Base-by-base conservation (phyloP, 1,140 invertebrate species). In the Camponotus pennsylvanicus region DNA sequence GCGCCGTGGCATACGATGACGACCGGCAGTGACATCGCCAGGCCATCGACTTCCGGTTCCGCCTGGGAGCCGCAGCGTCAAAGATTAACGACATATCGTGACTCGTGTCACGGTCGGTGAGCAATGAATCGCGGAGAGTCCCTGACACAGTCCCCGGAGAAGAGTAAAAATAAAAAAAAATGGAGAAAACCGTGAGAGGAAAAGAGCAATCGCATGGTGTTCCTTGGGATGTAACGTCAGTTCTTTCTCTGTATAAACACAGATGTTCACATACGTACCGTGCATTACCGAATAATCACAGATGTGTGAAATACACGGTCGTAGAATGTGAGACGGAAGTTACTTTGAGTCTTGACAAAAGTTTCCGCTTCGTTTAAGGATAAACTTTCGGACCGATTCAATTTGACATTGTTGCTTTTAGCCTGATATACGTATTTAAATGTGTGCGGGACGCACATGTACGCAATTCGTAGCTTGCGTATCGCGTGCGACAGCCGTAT, bases 61-160 rank as follows among this genome's bases (percentile, higher is more conserved):
- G 69, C 64, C 67, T 61, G 70, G 63, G 61, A 67, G 85, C 88
- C 88, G 63, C 88, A 73, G 34, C 71, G 84, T 85, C 75, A 89
- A 89, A 90, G 89, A 90, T 90, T 89, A 87, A 90, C 88, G 89
- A 90, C 86, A 80, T 90, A 89, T 90, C 88, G 89, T 84, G 85
- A 86, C 88, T 73, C 61, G 71, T 86, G 77, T 78, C 88, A 86
- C 86, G 88, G 63, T 76, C 64, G 52, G 9, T 77, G 77, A 86
- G 76, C 57, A 71, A 77, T 84, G 70, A 86, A 71, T 77, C 83
- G 73, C 34, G 85, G 59, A 83, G 70, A 89, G 77, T 69, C 59
- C 42, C 57, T 70, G 87, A 86, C 77, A 64, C 73, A 64, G 85
- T 89, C 88, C 88, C 88, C 64, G 67, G 85, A 70, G 88, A 89